Conservation (phyloP, 2,888 invertebrate species). For the Panzeria rudis region DNA sequence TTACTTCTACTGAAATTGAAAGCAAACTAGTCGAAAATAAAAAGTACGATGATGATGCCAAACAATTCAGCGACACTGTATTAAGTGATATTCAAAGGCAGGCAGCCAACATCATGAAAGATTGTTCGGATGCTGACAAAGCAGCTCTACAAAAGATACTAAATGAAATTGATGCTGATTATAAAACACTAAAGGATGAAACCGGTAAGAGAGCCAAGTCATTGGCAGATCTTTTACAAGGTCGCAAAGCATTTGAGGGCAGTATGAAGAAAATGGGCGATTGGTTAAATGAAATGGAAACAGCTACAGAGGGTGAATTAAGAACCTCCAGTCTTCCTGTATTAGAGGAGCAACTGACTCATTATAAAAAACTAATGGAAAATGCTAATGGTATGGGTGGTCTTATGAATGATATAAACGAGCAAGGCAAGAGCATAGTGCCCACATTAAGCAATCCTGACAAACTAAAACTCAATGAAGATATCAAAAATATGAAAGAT, state of each 20-base stretch:
- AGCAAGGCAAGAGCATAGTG: slow-evolving; percentile 91
- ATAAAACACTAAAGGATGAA: slow-evolving; percentile 89
- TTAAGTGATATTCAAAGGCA: slow-evolving; percentile 90
- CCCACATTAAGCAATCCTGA: slow-evolving; percentile 93
- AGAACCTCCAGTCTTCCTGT: slow-evolving; percentile 92
- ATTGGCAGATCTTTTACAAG: slow-evolving; percentile 89
- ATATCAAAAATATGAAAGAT: slow-evolving; percentile 90
- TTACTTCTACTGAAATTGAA: slow-evolving; percentile 92
- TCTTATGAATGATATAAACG: slow-evolving; percentile 89
- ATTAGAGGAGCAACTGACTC: slow-evolving; percentile 93
- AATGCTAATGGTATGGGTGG: slow-evolving; percentile 89
- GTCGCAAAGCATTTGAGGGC: slow-evolving; percentile 92
- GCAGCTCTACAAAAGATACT: slow-evolving; percentile 87
- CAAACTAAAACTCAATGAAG: slow-evolving; percentile 91
- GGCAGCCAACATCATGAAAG: slow-evolving; percentile 90
- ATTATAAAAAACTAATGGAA: slow-evolving; percentile 91
- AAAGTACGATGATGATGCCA: slow-evolving; percentile 90
- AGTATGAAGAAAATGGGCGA: slow-evolving; percentile 92
- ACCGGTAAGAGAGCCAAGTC: slow-evolving; percentile 89
- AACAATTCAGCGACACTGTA: slow-evolving; percentile 90
- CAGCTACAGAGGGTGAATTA: slow-evolving; percentile 91
- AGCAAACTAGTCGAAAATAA: slow-evolving; percentile 91
- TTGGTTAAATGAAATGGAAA: slow-evolving; percentile 96
- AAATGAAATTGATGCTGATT: slow-evolving; percentile 89
- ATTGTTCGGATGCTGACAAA: slow-evolving; percentile 90